Evolutionary conservation across 2,113 vertebrate genomes (phyloP).

Genomic region (Potamarius usumacintae): DNA sequence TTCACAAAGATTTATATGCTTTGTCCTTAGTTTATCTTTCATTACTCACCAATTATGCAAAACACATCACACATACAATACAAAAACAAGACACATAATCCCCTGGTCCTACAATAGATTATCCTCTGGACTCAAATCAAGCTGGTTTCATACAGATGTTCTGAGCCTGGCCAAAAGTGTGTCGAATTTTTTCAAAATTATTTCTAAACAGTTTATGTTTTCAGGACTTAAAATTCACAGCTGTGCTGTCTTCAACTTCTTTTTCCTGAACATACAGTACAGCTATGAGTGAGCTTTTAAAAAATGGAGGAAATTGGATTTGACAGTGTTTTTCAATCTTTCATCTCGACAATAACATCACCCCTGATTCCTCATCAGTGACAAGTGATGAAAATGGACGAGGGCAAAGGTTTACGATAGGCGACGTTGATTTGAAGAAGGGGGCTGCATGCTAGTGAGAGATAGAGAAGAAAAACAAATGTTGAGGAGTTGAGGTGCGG

Average conservation of each 20-base stretch:
- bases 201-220: slow-evolving; percentile 63
- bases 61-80: slow-evolving; percentile 35
- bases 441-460: slow-evolving; percentile 60
- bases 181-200: slow-evolving; percentile 14
- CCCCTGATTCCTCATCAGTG: slow-evolving; percentile 54
- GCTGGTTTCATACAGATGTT: slow-evolving; percentile 53
- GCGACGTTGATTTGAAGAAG: slow-evolving; percentile 64
- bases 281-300: slow-evolving; percentile 47
- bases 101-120: slow-evolving; percentile 32
- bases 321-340: slow-evolving; percentile 63
- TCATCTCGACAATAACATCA: slow-evolving; percentile 59
- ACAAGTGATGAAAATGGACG: slow-evolving; percentile 52
- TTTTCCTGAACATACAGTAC: slow-evolving; percentile 53
- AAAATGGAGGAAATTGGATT: slow-evolving; percentile 57
- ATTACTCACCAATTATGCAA: slow-evolving; percentile 32
- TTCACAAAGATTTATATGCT: slow-evolving; percentile 8
- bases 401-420: slow-evolving; percentile 60
- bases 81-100: slow-evolving; percentile 29
- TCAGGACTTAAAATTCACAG: slow-evolving; percentile 53
- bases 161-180: slow-evolving; percentile 40
- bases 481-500: slow-evolving; percentile 56
- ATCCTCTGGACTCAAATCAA: slow-evolving; percentile 42
- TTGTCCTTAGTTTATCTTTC: slow-evolving; percentile 11
- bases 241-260: slow-evolving; percentile 46
- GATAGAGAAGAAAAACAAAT: slow-evolving; percentile 74